These are phyloP conservation scores for Erythrolamprus reginae DNA, from an alignment of 2,113 vertebrate genomes.

Conservation along the genomic window DNA sequence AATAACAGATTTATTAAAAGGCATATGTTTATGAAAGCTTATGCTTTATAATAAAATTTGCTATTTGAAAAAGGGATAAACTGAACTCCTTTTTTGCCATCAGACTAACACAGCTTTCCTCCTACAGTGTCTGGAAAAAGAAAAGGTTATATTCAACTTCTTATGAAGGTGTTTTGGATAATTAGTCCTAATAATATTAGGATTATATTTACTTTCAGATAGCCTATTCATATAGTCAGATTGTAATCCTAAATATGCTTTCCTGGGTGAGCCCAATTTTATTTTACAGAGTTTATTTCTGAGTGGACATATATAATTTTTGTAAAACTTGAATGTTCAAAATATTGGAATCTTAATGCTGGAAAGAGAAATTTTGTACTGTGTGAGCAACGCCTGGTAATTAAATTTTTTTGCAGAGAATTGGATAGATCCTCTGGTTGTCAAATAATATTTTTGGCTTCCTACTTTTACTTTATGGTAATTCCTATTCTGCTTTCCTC, in stretches of 20 bases:
- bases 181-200: neutral
- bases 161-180: neutral
- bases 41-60: neutral
- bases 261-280: neutral
- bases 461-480: neutral
- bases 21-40: neutral
- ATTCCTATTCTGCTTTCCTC: neutral
- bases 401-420: neutral
- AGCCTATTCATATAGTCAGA: neutral
- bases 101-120: neutral
- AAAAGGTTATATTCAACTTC: neutral
- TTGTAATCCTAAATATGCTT: neutral
- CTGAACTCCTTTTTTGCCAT: neutral
- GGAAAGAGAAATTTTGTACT: neutral
- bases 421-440: neutral
- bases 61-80: neutral
- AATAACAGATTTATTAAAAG: neutral
- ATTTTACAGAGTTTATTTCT: neutral
- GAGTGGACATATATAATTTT: neutral
- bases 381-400: neutral
- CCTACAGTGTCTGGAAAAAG: neutral
- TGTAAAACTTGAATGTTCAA: neutral
- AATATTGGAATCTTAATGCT: neutral
- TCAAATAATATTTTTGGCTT: neutral
- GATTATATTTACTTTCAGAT: neutral